Conservation (phyloP, 2,888 invertebrate genomes). For the Parascotia fuliginaria region DNA sequence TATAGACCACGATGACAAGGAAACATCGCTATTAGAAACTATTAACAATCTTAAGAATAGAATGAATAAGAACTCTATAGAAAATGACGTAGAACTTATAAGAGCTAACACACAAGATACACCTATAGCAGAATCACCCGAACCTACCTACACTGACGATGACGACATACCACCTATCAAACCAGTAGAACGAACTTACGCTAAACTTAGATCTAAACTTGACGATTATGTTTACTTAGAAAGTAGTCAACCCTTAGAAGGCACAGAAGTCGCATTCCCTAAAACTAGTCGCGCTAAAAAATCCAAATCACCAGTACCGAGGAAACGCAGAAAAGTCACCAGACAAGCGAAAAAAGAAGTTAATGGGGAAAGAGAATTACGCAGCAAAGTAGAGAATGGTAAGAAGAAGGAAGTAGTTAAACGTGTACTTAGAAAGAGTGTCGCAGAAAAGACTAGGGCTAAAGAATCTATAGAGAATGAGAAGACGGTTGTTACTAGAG, state of each 20-base stretch:
- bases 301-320: constrained; percentile 65
- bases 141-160: constrained; percentile 59
- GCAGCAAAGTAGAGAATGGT: constrained; percentile 52
- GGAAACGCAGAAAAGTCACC: constrained; percentile 71
- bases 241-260: constrained; percentile 71
- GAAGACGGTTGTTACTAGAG: constrained; percentile 57
- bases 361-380: constrained; percentile 50
- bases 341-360: constrained; percentile 46
- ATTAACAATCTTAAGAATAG: constrained; percentile 68
- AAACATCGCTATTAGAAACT: constrained; percentile 60
- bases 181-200: constrained; percentile 77
- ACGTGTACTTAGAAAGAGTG: constrained; percentile 44
- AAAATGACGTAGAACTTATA: constrained; percentile 75
- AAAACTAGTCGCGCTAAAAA: constrained; percentile 62
- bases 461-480: constrained; percentile 81
- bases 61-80: constrained; percentile 73
- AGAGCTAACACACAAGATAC: constrained; percentile 72
- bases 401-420: constrained; percentile 37
- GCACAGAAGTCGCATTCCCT: constrained; percentile 69
- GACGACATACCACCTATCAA: constrained; percentile 69
- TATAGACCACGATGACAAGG: constrained; percentile 45
- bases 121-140: constrained; percentile 55
- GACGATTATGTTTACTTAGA: constrained; percentile 79
- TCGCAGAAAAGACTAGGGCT: constrained; percentile 53
- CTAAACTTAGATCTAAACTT: constrained; percentile 70